Conservation (phyloP, 2,113 vertebrate species). For the Phylloscopus whistleri region DNA sequence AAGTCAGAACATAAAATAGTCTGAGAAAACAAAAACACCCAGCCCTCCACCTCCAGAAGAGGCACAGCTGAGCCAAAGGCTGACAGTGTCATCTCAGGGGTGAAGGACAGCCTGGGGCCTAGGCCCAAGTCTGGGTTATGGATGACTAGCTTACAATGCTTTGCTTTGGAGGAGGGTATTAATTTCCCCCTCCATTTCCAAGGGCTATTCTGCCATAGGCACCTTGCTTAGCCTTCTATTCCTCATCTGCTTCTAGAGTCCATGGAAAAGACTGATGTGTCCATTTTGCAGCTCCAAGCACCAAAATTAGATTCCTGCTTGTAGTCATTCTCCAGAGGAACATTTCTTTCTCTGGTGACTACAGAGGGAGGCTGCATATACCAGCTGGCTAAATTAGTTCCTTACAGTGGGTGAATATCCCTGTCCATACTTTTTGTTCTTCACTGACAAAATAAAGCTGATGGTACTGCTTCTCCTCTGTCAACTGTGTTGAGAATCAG, state of each 20-base stretch:
- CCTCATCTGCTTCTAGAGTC: background rate
- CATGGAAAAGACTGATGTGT: background rate
- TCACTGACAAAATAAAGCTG: background rate
- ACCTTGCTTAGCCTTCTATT: background rate
- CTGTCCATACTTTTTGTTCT: background rate
- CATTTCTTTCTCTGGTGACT: background rate
- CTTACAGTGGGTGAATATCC: background rate
- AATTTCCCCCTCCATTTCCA: background rate
- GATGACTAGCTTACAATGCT: background rate
- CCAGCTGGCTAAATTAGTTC: background rate
- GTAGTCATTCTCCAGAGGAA: background rate
- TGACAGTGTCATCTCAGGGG: background rate
- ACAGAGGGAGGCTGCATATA: background rate
- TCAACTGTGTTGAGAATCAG: background rate
- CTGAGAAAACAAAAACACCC: background rate
- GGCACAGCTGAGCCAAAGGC: background rate
- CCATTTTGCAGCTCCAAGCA: background rate
- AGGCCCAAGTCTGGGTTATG: background rate
- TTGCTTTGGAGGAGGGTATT: background rate
- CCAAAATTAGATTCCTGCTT: background rate
- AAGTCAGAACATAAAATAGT: background rate
- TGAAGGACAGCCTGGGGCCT: background rate
- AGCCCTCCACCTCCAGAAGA: background rate
- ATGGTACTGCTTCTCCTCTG: background rate
- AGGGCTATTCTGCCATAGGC: background rate